A percentile compares a stretch with the other conserved stretches of the same genome.
Evolutionary conservation across 2,888 invertebrate species (phyloP).

Genomic region (Ichneumoninae sp.): DNA sequence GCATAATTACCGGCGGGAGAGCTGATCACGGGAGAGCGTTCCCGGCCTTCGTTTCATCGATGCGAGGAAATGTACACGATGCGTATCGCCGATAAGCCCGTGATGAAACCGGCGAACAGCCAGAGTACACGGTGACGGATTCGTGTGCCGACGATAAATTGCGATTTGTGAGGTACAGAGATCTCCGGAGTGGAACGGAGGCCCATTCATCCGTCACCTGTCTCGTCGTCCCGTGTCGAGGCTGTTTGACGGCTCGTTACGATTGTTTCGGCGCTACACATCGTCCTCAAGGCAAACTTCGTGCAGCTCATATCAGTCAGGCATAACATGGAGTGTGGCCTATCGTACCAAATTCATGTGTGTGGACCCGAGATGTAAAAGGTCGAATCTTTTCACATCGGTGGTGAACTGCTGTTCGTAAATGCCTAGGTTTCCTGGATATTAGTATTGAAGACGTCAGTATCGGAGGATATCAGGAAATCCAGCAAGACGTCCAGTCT

Average conservation of each 20-base stretch:
- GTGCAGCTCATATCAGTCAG: background rate
- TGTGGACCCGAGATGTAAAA: background rate
- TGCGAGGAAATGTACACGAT: slow-evolving; percentile 42
- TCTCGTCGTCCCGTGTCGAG: slow-evolving; percentile 13
- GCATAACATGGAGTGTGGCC: background rate
- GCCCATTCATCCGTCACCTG: slow-evolving; percentile 30
- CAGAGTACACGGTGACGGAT: background rate
- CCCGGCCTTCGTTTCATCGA: slow-evolving; percentile 20
- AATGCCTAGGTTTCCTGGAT: background rate
- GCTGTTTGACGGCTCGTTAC: background rate
- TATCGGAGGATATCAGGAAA: no score
- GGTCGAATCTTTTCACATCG: background rate
- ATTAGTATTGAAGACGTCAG: background rate
- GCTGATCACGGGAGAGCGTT: background rate
- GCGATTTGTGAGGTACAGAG: slow-evolving; percentile 26
- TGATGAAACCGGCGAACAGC: slow-evolving; percentile 39
- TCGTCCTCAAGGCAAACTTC: background rate
- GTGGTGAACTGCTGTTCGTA: no score
- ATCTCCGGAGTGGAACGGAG: slow-evolving; percentile 20
- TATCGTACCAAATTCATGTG: background rate
- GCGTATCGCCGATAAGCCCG: slow-evolving; percentile 20
- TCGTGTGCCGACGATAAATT: slow-evolving; percentile 22
- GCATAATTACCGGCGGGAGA: slow-evolving; percentile 44
- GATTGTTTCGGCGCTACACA: background rate
- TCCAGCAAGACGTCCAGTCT: no score